Conservation (phyloP, 2,113 vertebrate genomes). For the Lycaon pictus region DNA sequence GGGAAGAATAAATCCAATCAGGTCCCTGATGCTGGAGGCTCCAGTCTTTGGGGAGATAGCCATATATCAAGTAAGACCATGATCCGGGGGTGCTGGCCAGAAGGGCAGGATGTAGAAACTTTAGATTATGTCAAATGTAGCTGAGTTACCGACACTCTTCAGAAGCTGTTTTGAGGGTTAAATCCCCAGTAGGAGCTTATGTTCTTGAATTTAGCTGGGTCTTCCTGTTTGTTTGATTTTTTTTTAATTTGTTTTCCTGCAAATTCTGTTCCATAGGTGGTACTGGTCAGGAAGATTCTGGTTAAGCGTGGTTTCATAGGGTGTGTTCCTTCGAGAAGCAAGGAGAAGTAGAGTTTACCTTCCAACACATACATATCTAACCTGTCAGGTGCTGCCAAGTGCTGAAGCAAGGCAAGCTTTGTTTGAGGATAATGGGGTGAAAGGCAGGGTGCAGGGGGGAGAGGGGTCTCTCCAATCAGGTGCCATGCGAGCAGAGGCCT, state of each 20-base stretch:
- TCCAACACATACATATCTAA: not conserved
- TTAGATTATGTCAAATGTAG: not conserved
- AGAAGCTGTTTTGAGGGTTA: not conserved
- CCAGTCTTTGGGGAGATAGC: not conserved
- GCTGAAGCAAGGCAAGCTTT: not conserved
- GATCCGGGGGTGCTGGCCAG: not conserved
- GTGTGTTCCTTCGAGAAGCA: not conserved
- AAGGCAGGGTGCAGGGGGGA: fast-evolving
- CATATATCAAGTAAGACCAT: not conserved
- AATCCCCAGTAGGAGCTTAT: not conserved
- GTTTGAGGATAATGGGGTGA: too few relatives aligned
- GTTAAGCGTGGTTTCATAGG: not conserved
- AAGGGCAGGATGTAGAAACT: not conserved
- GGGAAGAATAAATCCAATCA: not conserved
- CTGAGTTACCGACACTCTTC: not conserved
- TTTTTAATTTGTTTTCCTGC: not conserved
- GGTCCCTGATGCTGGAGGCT: not conserved
- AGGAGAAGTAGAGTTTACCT: not conserved
- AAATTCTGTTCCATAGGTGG: not conserved
- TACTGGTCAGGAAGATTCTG: not conserved
- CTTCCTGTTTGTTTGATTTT: not conserved
- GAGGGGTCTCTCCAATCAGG: not conserved
- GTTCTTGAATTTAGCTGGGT: not conserved
- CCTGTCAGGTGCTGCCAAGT: not conserved
- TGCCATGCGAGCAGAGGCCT: not conserved